Evolutionary conservation across 2,888 invertebrate species (phyloP), one percentile per base, ranked within the genome.

Genomic region (Eristalis tenax): DNA sequence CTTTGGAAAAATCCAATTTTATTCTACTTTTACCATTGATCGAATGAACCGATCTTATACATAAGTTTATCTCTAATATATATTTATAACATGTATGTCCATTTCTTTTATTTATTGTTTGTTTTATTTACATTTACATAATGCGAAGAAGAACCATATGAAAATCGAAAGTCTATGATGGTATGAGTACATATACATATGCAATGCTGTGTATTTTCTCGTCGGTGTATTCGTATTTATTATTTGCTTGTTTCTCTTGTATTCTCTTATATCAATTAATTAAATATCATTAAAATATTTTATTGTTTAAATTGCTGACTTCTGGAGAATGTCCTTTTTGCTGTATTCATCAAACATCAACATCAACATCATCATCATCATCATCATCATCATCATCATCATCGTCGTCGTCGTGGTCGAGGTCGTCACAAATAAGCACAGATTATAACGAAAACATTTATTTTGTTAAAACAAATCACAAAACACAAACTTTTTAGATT

Each of bases 391-490:
- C 23, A 61, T 82, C 65, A 23, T 82, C 65, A 23, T 69, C 65
- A 61, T 65, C 71, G 78, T 87, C 40, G 74, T 75, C 59, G 75
- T 75, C 73, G 80, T 85, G 40, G 80, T 87, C 18, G 76, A 40
- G 73, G 80, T 87, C 76, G 65, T 80, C 71, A 79, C 79, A 64
- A 28, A 83, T 74, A 83, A 83, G 87, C 87, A 87, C 87, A 87
- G 87, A 87, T 87, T 87, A 88, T 84, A 84, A 88, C 84, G 84
- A 88, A 88, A 88, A 88, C 84, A 88, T 88, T 88, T 81, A 88
- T 84, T 86, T 88, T 84, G 77, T 84, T 88, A 84, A 84, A 88
- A 88, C 84, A 88, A 88, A 88, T 88, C 88, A 88, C 88, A 88
- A 88, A 88, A 88, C 88, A 88, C 88, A 88, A 88, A 81, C 70